phyloP scores from a whole-genome alignment of 2,888 invertebrate species.

The Caenorhabditis afra region DNA sequence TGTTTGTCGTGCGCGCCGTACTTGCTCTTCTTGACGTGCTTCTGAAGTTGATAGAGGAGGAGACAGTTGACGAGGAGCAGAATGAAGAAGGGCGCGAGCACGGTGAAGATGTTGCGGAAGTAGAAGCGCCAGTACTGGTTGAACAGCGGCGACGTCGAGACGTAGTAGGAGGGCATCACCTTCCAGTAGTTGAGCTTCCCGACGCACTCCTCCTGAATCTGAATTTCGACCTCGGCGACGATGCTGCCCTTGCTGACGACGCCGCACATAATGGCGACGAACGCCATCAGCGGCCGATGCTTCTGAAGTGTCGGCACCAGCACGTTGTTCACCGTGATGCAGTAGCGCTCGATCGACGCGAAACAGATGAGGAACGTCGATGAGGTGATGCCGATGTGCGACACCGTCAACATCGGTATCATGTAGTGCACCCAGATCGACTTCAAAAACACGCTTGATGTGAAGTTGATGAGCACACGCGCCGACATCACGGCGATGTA shows the following conservation, averaged over 20 bases:
- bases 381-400: constrained; percentile 69
- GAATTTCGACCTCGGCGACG: constrained; percentile 69
- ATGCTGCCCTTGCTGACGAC: constrained; percentile 75
- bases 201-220: constrained; percentile 49
- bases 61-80: constrained; percentile 65
- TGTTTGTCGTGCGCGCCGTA: constrained; percentile 60
- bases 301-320: constrained; percentile 55
- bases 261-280: constrained; percentile 73
- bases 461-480: constrained; percentile 63
- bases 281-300: constrained; percentile 64
- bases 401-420: constrained; percentile 69
- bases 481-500: constrained; percentile 69
- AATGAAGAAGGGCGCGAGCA: constrained; percentile 71
- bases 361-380: constrained; percentile 71
- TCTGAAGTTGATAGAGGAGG: constrained; percentile 52
- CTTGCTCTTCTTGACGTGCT: constrained; percentile 56
- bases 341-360: constrained; percentile 72
- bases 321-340: constrained; percentile 65
- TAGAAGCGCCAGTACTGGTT: constrained; percentile 65
- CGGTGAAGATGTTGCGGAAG: constrained; percentile 69
- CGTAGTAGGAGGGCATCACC: constrained; percentile 43
- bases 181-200: constrained; percentile 64
- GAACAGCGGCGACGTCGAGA: constrained; percentile 49
- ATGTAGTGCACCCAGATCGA: constrained; percentile 68
- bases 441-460: constrained; percentile 58